A percentile compares a stretch with the other conserved stretches of the same genome.
These are phyloP conservation scores for Mionectes macconnelli DNA, from an alignment of 2,113 vertebrate species.

Conservation along the genomic window DNA sequence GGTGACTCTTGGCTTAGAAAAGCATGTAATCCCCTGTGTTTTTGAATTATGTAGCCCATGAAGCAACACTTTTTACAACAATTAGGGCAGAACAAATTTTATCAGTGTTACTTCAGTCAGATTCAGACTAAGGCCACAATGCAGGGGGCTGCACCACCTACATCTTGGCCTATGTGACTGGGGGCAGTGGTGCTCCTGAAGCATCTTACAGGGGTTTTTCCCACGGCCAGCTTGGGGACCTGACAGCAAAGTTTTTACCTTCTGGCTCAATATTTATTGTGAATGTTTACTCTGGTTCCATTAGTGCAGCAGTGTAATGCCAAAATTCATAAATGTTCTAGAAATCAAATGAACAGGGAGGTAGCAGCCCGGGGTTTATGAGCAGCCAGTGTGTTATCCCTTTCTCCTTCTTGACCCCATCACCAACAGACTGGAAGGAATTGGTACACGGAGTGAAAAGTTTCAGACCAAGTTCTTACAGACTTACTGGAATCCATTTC, in stretches of 20 bases:
- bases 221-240: background rate
- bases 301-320: background rate
- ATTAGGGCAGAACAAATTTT: background rate
- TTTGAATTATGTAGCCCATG: background rate
- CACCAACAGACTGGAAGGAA: background rate
- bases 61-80: background rate
- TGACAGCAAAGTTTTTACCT: background rate
- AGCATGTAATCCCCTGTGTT: background rate
- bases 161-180: fast-evolving
- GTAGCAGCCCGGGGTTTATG: fast-evolving
- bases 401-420: background rate
- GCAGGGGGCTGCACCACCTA: background rate
- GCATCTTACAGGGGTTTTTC: fast-evolving
- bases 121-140: fast-evolving
- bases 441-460: background rate
- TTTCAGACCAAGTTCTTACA: background rate
- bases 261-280: background rate
- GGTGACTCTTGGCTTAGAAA: background rate
- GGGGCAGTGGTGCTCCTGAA: background rate
- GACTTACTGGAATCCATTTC: background rate
- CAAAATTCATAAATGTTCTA: background rate
- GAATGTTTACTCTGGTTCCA: background rate
- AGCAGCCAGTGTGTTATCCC: fast-evolving
- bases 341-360: background rate
- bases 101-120: background rate